phyloP scores from a whole-genome alignment of 2,113 vertebrate species.

The Colius striatus region DNA sequence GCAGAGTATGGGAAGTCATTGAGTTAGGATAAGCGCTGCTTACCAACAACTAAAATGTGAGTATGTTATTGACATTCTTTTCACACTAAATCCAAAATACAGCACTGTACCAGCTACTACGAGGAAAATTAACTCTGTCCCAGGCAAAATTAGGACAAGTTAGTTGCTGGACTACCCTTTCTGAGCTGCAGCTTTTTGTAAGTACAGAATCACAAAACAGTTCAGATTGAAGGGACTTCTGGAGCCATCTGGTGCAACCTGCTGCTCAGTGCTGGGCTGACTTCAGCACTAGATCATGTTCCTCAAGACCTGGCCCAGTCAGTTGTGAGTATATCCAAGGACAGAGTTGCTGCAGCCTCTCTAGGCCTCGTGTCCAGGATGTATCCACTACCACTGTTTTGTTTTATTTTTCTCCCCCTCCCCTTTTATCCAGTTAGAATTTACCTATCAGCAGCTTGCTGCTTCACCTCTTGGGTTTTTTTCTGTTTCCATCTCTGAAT shows the following conservation, averaged over 20 bases:
- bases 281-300: rapidly evolving
- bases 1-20: too few relatives aligned
- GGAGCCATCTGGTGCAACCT: background rate
- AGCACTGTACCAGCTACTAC: too few relatives aligned
- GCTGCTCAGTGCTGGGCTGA: background rate
- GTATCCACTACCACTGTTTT: background rate
- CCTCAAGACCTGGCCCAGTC: background rate
- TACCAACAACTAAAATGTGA: too few relatives aligned
- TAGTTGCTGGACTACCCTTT: background rate
- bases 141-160: too few relatives aligned
- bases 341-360: background rate
- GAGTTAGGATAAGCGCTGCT: too few relatives aligned
- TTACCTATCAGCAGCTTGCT: background rate
- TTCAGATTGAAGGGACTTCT: background rate
- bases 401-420: background rate
- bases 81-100: too few relatives aligned
- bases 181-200: background rate
- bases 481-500: background rate
- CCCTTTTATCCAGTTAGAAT: background rate
- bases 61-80: too few relatives aligned
- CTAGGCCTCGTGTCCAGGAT: background rate
- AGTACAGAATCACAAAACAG: background rate
- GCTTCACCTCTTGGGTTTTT: background rate
- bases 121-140: too few relatives aligned
- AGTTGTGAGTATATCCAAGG: background rate